Base-by-base conservation (phyloP, 1,140 invertebrate genomes). In the Dreissena polymorpha region DNA sequence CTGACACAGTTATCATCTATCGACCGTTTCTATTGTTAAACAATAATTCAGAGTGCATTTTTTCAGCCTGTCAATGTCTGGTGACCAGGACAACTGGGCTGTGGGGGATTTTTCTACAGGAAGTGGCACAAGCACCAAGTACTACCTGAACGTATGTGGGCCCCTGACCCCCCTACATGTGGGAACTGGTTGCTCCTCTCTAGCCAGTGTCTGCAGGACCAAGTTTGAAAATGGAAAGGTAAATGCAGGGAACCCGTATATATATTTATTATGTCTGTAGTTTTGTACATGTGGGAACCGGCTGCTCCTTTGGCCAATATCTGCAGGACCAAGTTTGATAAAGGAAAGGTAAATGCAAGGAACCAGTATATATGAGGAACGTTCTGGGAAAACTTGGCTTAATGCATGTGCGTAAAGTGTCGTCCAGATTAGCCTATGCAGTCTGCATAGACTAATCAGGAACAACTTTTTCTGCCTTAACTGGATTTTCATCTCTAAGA, bases 71-170 rank as follows among this genome's bases (percentile, higher is more conserved):
- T 63, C 89, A 29, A 84, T 76, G 81, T 76, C 75, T 13, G 64
- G 75, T 10, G 29, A 39, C 2, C 51, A 86, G 23, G 85, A 85
- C n/a, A 91, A 92, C 84, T 93, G 92, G 92, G 77, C 88, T 13
- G 74, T 89, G 29, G 87, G 88, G 72, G 86, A 87, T 14, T 75
- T 84, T 25, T 85, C 89, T 27, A 75, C 86, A 51, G 60, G 83
- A 21, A 72, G 87, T 21, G 39, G 39, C 39, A 39, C 8, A 8
- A 88, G 85, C 29, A 85, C 67, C 18, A 90, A 89, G 68, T 91
- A 91, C 72, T 92, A 93, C 73, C 89, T 93, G 63, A 92, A 92
- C 83, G 86, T 93, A 0, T 93, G 92, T 73, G 85, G 86, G 6
- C 88, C 91, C 6, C 68, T 93, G n/a, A 86, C 79, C 64, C 69